These are phyloP conservation scores for Apostichopus leukothele DNA, from an alignment of 53 echinoderm and acorn worm genomes.

Conservation along the genomic window DNA sequence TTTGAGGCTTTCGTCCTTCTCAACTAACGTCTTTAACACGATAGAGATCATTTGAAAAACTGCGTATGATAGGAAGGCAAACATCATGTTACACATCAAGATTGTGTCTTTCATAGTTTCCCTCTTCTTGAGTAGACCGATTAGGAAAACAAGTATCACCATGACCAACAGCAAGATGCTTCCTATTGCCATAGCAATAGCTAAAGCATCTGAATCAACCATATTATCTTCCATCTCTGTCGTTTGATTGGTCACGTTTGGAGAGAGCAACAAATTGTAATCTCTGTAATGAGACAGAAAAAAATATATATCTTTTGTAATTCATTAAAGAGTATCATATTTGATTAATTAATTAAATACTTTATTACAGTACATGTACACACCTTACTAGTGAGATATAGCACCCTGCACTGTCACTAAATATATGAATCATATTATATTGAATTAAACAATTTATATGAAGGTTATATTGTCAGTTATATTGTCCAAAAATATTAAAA, in stretches of 20 bases:
- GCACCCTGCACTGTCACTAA: too few relatives aligned
- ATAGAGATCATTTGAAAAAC: slow-evolving; percentile 58
- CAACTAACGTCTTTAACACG: slow-evolving; percentile 41
- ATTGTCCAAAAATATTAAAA: too few relatives aligned
- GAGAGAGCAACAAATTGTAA: neutral
- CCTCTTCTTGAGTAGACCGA: slow-evolving; percentile 55
- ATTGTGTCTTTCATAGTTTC: slow-evolving; percentile 59
- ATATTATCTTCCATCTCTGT: neutral
- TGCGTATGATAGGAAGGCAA: slow-evolving; percentile 53
- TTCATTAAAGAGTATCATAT: too few relatives aligned
- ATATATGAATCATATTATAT: too few relatives aligned
- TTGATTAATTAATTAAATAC: too few relatives aligned
- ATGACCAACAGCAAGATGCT: slow-evolving; percentile 35
- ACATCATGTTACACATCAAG: slow-evolving; percentile 62
- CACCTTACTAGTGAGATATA: too few relatives aligned
- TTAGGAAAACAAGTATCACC: slow-evolving; percentile 54
- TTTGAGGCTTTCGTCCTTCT: slow-evolving; percentile 1
- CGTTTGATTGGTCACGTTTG: slow-evolving; percentile 18
- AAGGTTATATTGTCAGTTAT: too few relatives aligned
- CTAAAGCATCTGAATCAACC: slow-evolving; percentile 21
- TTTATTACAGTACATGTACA: too few relatives aligned
- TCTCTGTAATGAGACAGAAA: slow-evolving; percentile 9
- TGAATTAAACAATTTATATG: too few relatives aligned
- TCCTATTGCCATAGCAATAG: slow-evolving; percentile 25
- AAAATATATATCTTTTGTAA: neutral